Base-by-base conservation (phyloP, 1,140 invertebrate species). In the Drosophila aff. region DNA sequence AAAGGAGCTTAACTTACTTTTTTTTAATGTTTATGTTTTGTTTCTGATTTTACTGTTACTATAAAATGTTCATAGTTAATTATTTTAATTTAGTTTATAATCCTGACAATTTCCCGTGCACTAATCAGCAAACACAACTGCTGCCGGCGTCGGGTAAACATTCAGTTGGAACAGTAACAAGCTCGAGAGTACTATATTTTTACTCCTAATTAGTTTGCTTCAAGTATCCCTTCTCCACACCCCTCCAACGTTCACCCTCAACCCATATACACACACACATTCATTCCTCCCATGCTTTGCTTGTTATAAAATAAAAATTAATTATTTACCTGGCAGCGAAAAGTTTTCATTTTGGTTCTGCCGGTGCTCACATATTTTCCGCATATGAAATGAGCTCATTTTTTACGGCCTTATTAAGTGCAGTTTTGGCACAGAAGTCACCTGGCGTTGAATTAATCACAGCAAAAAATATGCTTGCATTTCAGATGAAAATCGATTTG, bases 261-360 rank as follows among this genome's bases (percentile, higher is more conserved):
- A 23, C 8, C 58, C 36, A 11, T 4, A 9, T 15, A 43, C 13
- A 43, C 26, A 61, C 13, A 40, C 26, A 33, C 13, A 41, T 28
- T 41, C 16, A 26, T 16, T 26, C 46, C 46, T 13, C 41, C 58
- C 40, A 53, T 31, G 49, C 26, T 41, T 38, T 33, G 58, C 18
- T 58, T 38, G 28, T 47, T 38, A 28, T 68, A 47, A 67, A 79
- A 67, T 65, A 59, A 36, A 72, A 58, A 89, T 87, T 84, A 87
- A 89, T 81, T 84, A 87, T 87, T 89, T 84, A 87, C 62, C 43
- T 52, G 69, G 61, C 53, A 75, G 63, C 47, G 52, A 44, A 53
- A 79, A 72, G 71, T 78, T 78, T 63, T 52, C 53, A 59, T 81
- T 79, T 59, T 43, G 46, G 50, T 65, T 55, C 43, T 66, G 8